Conservation (phyloP, 1,140 invertebrate species). For the Meloidogyne chitwoodi region DNA sequence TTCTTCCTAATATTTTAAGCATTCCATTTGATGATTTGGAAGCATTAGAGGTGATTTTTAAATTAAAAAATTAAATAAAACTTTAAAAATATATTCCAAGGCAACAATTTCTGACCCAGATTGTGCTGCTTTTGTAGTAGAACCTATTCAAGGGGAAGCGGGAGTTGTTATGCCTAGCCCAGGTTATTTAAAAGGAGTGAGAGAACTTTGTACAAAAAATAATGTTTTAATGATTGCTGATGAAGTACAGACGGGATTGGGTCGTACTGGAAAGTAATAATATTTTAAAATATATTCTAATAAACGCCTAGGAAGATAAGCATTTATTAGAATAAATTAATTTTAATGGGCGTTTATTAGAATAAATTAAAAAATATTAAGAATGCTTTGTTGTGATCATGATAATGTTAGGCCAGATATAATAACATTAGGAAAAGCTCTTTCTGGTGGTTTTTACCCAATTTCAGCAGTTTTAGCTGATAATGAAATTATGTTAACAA, state of each 20-base stretch:
- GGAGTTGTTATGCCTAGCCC: slow-evolving; percentile 84
- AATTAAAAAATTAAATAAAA: too few species aligned
- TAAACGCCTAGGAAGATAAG: background rate
- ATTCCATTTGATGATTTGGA: slow-evolving; percentile 83
- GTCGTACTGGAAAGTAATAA: slow-evolving; percentile 77
- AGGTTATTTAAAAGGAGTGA: slow-evolving; percentile 80
- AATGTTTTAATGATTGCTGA: slow-evolving; percentile 96
- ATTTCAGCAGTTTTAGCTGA: slow-evolving; percentile 80
- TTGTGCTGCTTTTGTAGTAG: slow-evolving; percentile 93
- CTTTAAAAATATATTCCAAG: too few species aligned
- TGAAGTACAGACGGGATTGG: slow-evolving; percentile 89
- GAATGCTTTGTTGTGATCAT: slow-evolving; percentile 77
- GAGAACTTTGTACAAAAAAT: slow-evolving; percentile 83
- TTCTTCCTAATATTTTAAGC: slow-evolving; percentile 84
- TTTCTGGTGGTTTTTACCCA: slow-evolving; percentile 91
- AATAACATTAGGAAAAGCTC: slow-evolving; percentile 87
- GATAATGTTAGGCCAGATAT: slow-evolving; percentile 89
- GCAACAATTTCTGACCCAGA: slow-evolving; percentile 70
- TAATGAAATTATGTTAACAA: slow-evolving; percentile 80
- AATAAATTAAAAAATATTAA: background rate
- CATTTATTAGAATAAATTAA: background rate
- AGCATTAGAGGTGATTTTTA: slow-evolving; percentile 72
- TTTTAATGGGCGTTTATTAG: background rate
- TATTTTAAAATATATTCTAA: too few species aligned
- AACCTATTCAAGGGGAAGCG: slow-evolving; percentile 97